These are phyloP conservation scores for Poeciliopsis gracilis DNA, from an alignment of 2,797 vertebrate species.

Conservation along the genomic window DNA sequence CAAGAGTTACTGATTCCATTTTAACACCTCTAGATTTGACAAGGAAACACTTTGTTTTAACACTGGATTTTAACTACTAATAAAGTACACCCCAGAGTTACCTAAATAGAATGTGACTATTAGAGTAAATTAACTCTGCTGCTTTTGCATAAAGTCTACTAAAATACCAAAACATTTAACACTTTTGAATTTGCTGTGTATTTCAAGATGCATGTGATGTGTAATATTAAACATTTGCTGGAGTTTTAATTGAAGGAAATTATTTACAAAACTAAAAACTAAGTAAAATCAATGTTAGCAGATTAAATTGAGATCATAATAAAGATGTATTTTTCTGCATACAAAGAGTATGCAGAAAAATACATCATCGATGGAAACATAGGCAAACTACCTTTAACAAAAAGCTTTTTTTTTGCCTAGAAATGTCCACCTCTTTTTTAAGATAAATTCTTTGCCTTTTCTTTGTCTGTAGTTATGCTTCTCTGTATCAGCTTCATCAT, in stretches of 20 bases:
- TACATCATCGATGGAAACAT: background rate
- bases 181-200: too few relatives aligned
- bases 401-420: conserved; percentile 6
- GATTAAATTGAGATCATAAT: conserved; percentile 30
- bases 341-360: too few relatives aligned
- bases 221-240: conserved; percentile 45
- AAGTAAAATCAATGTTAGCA: conserved; percentile 39
- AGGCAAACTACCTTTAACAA: conserved; percentile 7
- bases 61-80: too few relatives aligned
- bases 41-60: too few relatives aligned
- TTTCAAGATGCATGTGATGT: conserved; percentile 66
- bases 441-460: conserved; percentile 71
- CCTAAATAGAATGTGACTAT: too few relatives aligned
- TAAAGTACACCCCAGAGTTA: too few relatives aligned
- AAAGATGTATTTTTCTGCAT: background rate
- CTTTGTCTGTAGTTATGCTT: conserved; percentile 67
- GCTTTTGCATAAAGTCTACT: too few relatives aligned
- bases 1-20: too few relatives aligned
- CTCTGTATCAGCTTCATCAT: conserved; percentile 87
- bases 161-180: too few relatives aligned
- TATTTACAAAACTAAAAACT: background rate
- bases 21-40: too few relatives aligned
- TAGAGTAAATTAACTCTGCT: too few relatives aligned
- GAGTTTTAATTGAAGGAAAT: conserved; percentile 34
- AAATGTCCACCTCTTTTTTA: conserved; percentile 64